These are phyloP conservation scores for Aulostomus chinensis DNA, from an alignment of 2,797 vertebrate species.

Conservation along the genomic window DNA sequence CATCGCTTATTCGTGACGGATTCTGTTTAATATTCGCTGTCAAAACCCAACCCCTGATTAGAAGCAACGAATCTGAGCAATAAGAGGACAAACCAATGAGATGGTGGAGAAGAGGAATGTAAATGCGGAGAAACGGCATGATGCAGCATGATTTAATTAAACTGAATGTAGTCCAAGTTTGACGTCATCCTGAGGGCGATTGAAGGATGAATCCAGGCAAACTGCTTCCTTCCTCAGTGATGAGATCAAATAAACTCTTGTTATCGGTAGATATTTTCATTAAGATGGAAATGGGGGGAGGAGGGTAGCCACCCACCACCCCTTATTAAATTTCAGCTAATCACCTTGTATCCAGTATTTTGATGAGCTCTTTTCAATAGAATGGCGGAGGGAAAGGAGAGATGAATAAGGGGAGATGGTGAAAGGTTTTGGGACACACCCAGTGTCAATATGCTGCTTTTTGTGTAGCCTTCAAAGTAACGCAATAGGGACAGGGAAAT, in stretches of 20 bases:
- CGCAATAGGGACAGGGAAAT: conserved; percentile 24
- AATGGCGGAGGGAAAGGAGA: conserved; percentile 44
- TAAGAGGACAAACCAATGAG: conserved; percentile 4
- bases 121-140: conserved; percentile 15
- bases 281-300: neutral
- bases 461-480: conserved; percentile 58
- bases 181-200: conserved; percentile 9
- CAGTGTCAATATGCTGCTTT: conserved; percentile 50
- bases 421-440: conserved; percentile 44
- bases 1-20: neutral
- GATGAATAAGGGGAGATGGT: conserved; percentile 29
- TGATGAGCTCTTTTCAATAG: conserved; percentile 42
- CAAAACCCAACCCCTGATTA: neutral
- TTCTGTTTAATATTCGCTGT: neutral
- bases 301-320: conserved; percentile 1
- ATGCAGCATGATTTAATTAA: conserved; percentile 18
- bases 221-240: conserved; percentile 5
- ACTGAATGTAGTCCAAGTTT: conserved; percentile 40
- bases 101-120: conserved; percentile 26
- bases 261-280: conserved; percentile 10
- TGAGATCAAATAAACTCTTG: conserved; percentile 6
- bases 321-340: conserved; percentile 18
- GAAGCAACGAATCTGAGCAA: conserved; percentile 22
- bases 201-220: conserved; percentile 9
- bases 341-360: conserved; percentile 34